phyloP scores from a whole-genome alignment of 2,888 invertebrate species.

The Tenthredo distinguenda region DNA sequence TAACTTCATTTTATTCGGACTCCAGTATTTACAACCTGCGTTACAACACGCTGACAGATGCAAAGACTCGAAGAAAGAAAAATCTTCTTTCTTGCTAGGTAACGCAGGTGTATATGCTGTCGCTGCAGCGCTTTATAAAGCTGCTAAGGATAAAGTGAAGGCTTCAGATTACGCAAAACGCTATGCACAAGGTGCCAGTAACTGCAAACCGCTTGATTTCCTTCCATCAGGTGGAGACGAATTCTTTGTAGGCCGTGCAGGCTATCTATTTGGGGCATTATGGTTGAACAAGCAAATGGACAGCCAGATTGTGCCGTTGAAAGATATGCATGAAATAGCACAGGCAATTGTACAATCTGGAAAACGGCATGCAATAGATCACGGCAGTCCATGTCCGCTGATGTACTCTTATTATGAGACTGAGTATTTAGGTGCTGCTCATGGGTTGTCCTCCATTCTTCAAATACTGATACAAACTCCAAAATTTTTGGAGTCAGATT shows the following conservation, averaged over 20 bases:
- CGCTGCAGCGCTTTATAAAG: conserved; percentile 83
- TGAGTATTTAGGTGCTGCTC: conserved; percentile 88
- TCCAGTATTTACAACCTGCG: conserved; percentile 26
- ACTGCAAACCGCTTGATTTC: conserved; percentile 81
- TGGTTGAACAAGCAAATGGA: conserved; percentile 85
- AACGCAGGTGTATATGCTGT: conserved; percentile 89
- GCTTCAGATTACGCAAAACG: conserved; percentile 72
- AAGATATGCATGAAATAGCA: conserved; percentile 84
- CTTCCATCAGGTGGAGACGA: conserved; percentile 89
- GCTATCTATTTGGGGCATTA: conserved; percentile 88
- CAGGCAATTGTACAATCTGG: conserved; percentile 87
- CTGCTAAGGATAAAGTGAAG: conserved; percentile 77
- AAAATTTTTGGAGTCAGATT: conserved; percentile 81
- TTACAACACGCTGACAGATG: conserved; percentile 21
- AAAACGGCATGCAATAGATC: conserved; percentile 82
- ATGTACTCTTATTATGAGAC: conserved; percentile 90
- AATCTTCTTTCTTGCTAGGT: conserved; percentile 85
- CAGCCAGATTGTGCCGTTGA: conserved; percentile 77
- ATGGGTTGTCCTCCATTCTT: conserved; percentile 84
- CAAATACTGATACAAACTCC: conserved; percentile 81
- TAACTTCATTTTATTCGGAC: conserved; percentile 14
- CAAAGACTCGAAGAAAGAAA: conserved; percentile 37
- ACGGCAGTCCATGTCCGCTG: conserved; percentile 83
- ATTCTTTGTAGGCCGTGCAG: conserved; percentile 91
- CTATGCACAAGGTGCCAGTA: conserved; percentile 76